phyloP scores from a whole-genome alignment of 2,113 vertebrate species.

The Entelurus aequoreus region DNA sequence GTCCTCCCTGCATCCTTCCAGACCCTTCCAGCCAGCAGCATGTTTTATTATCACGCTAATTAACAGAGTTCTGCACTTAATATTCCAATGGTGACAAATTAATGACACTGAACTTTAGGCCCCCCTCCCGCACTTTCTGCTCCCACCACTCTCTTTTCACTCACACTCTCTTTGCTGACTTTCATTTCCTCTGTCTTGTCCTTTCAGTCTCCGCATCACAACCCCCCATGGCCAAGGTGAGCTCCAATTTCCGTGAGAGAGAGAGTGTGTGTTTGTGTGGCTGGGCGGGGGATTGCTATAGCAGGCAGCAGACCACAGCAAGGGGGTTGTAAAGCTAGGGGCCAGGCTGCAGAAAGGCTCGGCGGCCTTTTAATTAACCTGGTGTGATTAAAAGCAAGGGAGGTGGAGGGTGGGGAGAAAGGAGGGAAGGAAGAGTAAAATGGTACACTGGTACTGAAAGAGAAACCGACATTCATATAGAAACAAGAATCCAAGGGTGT shows the following conservation, averaged over 20 bases:
- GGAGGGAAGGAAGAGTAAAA: conserved; percentile 45
- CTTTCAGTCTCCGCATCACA: conserved; percentile 48
- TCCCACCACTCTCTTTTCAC: conserved; percentile 55
- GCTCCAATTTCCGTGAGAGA: conserved; percentile 50
- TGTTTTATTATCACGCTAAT: conserved; percentile 81
- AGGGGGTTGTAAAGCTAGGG: conserved; percentile 72
- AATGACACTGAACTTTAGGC: conserved; percentile 81
- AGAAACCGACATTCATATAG: not conserved
- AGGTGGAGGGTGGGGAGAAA: conserved; percentile 39
- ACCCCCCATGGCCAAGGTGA: conserved; percentile 38
- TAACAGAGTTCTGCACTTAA: conserved; percentile 78
- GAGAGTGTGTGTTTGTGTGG: conserved; percentile 46
- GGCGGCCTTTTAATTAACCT: conserved; percentile 82
- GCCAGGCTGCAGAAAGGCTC: conserved; percentile 64
- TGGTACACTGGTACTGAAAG: conserved; percentile 25
- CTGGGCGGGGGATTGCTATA: conserved; percentile 45
- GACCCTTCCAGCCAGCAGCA: conserved; percentile 53
- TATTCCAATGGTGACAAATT: conserved; percentile 85
- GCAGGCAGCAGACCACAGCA: conserved; percentile 63
- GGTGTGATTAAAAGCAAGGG: conserved; percentile 76
- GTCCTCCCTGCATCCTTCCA: conserved; percentile 38
- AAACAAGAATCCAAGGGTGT: not conserved
- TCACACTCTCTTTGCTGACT: conserved; percentile 26
- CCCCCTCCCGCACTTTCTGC: conserved; percentile 35
- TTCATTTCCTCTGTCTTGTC: conserved; percentile 48